A percentile compares a stretch with the other conserved stretches of the same genome.
Conservation (phyloP, 2,113 vertebrate species). For the Crotalus viridis region DNA sequence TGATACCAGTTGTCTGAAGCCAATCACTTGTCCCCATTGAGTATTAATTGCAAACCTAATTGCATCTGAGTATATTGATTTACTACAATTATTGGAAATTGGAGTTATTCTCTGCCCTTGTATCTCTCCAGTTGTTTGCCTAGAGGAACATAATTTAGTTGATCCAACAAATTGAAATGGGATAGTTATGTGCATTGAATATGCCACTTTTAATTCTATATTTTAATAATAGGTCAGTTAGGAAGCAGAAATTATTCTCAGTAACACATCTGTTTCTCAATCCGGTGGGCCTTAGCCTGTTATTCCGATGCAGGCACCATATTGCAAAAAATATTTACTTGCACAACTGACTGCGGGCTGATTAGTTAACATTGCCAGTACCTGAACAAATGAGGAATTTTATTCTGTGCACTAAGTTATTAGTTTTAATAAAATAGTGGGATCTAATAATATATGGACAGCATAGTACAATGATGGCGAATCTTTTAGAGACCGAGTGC, state of each 20-base stretch:
- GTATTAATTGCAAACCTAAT: not conserved
- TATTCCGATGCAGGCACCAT: conserved; percentile 38
- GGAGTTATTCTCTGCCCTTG: not conserved
- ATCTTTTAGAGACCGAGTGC: no score
- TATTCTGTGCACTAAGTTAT: not conserved
- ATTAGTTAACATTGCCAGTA: not conserved
- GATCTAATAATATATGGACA: not conserved
- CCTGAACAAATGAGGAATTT: not conserved
- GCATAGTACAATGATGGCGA: no score
- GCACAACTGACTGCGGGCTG: conserved; percentile 17
- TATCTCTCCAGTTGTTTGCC: not conserved
- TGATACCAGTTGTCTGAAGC: not conserved
- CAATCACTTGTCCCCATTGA: not conserved
- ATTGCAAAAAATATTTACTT: conserved; percentile 48
- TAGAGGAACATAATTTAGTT: not conserved
- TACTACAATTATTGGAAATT: not conserved
- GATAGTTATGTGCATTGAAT: conserved; percentile 38
- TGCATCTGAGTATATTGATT: not conserved
- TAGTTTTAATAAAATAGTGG: not conserved
- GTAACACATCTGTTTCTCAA: conserved; percentile 38
- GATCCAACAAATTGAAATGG: not conserved
- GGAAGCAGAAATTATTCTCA: conserved; percentile 35
- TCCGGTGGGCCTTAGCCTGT: conserved; percentile 35
- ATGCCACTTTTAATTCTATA: not conserved
- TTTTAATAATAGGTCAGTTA: conserved; percentile 48